A percentile compares a stretch with the other conserved stretches of the same genome.
These are phyloP conservation scores for Loripinus fragilis DNA, from an alignment of 2,888 invertebrate genomes.

Conservation along the genomic window DNA sequence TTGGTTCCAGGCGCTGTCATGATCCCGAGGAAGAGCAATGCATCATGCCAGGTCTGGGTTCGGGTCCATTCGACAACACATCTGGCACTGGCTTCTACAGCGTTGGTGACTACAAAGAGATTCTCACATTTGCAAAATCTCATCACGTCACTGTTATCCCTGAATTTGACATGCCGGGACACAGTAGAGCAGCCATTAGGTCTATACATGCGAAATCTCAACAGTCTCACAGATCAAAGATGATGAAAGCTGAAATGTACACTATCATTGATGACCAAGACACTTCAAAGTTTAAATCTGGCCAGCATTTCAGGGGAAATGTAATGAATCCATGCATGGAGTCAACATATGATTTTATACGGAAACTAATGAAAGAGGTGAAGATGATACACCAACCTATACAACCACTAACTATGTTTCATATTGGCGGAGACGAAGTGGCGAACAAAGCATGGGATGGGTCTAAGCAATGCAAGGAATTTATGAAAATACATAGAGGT, in stretches of 20 bases:
- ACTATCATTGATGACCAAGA: conserved; percentile 70
- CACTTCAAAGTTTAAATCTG: conserved; percentile 67
- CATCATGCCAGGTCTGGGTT: conserved; percentile 77
- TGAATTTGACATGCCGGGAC: conserved; percentile 81
- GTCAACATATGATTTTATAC: conserved; percentile 75
- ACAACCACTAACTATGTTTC: conserved; percentile 68
- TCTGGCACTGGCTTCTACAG: conserved; percentile 76
- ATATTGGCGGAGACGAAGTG: conserved; percentile 79
- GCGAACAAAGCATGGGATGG: conserved; percentile 69
- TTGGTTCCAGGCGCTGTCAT: conserved; percentile 76
- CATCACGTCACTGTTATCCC: conserved; percentile 79
- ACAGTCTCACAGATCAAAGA: conserved; percentile 42
- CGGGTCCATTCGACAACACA: conserved; percentile 64
- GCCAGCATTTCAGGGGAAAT: conserved; percentile 76
- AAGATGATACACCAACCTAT: conserved; percentile 67
- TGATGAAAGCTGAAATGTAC: conserved; percentile 56
- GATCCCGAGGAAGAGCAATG: conserved; percentile 71
- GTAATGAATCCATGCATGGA: conserved; percentile 79
- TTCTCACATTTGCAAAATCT: conserved; percentile 73
- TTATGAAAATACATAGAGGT: conserved; percentile 37
- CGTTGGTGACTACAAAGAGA: conserved; percentile 74
- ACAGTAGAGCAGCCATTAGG: conserved; percentile 77
- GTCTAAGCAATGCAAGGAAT: conserved; percentile 59
- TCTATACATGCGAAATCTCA: conserved; percentile 71
- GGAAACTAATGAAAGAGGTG: conserved; percentile 64